A percentile compares a stretch with the other conserved stretches of the same genome.
phyloP scores from a whole-genome alignment of 2,113 vertebrate species.

The Ceratotherium simum region DNA sequence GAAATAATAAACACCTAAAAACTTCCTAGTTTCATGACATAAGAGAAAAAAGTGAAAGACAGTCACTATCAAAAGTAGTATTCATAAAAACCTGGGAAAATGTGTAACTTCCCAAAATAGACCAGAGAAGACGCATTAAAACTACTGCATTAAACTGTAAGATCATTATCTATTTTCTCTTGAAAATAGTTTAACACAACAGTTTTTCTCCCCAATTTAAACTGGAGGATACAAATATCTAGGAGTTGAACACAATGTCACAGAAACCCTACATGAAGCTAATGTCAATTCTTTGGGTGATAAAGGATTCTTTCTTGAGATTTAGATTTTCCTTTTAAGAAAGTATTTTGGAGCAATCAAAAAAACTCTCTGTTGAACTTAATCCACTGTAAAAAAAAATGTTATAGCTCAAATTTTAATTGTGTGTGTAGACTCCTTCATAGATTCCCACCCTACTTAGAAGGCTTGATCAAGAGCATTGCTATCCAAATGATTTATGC shows the following conservation, averaged over 20 bases:
- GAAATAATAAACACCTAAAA: background rate
- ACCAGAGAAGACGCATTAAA: background rate
- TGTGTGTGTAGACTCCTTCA: background rate
- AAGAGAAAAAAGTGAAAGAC: background rate
- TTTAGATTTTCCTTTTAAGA: conserved; percentile 38
- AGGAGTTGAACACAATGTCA: background rate
- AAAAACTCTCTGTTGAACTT: background rate
- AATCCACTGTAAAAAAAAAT: background rate
- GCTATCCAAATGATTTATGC: background rate
- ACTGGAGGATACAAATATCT: background rate
- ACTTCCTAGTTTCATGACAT: background rate
- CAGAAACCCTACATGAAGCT: background rate
- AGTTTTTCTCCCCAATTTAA: background rate
- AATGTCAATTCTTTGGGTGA: background rate
- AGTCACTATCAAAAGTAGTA: conserved; percentile 35
- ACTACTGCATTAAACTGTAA: background rate
- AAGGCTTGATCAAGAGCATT: background rate
- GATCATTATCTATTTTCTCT: background rate
- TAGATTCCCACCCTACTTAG: background rate
- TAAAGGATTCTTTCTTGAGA: conserved; percentile 11
- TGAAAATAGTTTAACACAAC: conserved; percentile 1
- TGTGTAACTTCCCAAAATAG: background rate
- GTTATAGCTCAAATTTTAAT: background rate
- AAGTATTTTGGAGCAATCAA: background rate
- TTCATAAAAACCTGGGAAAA: background rate